These are phyloP conservation scores for Chelonus formosanus DNA, from an alignment of 2,888 invertebrate genomes.

Conservation along the genomic window DNA sequence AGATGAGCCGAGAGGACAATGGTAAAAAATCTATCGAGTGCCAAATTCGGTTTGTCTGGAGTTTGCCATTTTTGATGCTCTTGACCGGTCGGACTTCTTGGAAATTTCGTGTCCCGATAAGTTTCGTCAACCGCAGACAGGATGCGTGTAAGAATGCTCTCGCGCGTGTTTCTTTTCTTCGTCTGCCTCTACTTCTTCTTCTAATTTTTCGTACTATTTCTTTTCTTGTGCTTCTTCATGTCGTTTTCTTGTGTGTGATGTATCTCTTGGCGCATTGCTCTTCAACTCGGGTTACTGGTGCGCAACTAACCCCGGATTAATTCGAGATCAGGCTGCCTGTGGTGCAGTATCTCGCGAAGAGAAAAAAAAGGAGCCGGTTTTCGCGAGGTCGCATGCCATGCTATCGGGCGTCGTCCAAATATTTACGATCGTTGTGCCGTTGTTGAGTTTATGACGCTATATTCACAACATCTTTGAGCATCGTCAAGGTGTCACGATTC, in stretches of 20 bases:
- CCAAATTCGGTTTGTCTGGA: constrained; percentile 25
- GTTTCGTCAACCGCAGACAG: constrained; percentile 63
- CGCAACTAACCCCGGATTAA: constrained; percentile 55
- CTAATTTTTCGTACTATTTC: not conserved
- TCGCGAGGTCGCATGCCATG: constrained; percentile 43
- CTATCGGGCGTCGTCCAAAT: constrained; percentile 53
- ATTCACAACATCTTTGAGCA: constrained; percentile 7
- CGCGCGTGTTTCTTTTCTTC: constrained; percentile 42
- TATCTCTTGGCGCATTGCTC: constrained; percentile 20
- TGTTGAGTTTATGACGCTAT: constrained; percentile 47
- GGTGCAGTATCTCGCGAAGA: constrained; percentile 34
- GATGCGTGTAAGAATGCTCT: constrained; percentile 60
- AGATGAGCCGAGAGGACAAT: constrained; percentile 4
- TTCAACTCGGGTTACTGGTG: constrained; percentile 28
- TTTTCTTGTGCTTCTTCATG: constrained; percentile 14
- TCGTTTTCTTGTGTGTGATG: constrained; percentile 4
- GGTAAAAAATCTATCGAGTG: constrained; percentile 7
- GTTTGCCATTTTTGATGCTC: not conserved
- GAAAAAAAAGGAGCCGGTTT: constrained; percentile 33
- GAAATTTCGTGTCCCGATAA: constrained; percentile 62
- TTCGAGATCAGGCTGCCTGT: constrained; percentile 53
- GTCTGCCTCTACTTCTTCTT: not conserved
- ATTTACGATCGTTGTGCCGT: constrained; percentile 48
- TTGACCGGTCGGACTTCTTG: constrained; percentile 47
- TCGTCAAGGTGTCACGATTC: constrained; percentile 16